Conservation (phyloP, 92 coral and sea anemone genomes). For the Metridium senile region DNA sequence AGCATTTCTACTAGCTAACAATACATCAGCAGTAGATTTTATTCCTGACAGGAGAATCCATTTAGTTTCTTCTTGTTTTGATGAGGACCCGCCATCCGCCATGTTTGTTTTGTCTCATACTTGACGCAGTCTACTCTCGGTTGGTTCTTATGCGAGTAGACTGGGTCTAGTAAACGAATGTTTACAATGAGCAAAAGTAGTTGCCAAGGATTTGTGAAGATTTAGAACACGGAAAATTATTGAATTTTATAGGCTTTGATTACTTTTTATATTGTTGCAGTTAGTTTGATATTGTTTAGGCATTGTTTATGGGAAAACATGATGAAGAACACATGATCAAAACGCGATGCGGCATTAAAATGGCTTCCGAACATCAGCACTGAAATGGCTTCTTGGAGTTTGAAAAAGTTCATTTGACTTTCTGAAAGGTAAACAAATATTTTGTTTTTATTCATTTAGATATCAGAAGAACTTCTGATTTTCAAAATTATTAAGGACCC, state of each 20-base stretch:
- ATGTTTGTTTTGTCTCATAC: slow-evolving; percentile 67
- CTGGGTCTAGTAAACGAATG: background rate
- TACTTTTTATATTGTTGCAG: background rate
- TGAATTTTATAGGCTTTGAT: background rate
- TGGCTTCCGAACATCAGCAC: too few species aligned
- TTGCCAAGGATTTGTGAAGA: slow-evolving; percentile 12
- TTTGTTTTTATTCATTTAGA: too few species aligned
- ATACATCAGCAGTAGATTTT: slow-evolving; percentile 77
- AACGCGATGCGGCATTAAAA: too few species aligned
- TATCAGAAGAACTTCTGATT: too few species aligned
- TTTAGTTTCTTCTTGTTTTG: slow-evolving; percentile 67
- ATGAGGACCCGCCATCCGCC: slow-evolving; percentile 60
- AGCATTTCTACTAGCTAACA: slow-evolving; percentile 54
- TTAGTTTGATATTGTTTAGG: background rate
- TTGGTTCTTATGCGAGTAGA: background rate
- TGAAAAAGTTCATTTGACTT: background rate
- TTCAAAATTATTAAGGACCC: too few species aligned
- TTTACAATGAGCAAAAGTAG: background rate
- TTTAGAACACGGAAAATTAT: background rate
- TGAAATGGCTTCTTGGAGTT: slow-evolving; percentile 6
- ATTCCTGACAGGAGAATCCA: slow-evolving; percentile 66
- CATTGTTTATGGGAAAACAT: background rate
- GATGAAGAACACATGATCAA: too few species aligned
- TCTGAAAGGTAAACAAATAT: too few species aligned
- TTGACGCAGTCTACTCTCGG: slow-evolving; percentile 34